Base-by-base conservation (phyloP, 2,113 vertebrate genomes). In the Camelus bactrianus region DNA sequence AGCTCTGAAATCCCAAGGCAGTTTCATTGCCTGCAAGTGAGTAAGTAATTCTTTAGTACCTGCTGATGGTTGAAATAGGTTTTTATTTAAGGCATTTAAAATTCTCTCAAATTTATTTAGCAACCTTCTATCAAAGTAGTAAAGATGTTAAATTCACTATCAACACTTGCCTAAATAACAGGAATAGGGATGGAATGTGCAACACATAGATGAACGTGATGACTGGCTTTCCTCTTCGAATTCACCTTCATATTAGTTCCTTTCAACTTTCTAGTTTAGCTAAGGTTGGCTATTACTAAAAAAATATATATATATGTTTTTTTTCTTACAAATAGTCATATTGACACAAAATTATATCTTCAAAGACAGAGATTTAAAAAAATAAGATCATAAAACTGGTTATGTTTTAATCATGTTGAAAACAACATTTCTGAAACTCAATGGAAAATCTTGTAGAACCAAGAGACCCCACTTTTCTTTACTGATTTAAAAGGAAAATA, bases 51-150 rank as follows among this genome's bases (percentile, higher is more conserved):
- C 30, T 75, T 54, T 20, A 87, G 13, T 79, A 92, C 75, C 12
- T 87, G 32, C 6, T 38, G 32, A 92, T 48, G 92, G 2, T 58
- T 91, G 13, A 83, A 86, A 82, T 15, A 48, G 13, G 5, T 12
- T 92, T 97, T 69, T 60, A 7, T 58, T 88, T 73, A 76, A 76
- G 24, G 30, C 77, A 69, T 65, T 64, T 96, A 86, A 83, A 94
- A 94, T 69, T 83, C 42, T 73, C 56, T 64, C 52, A 65, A 81
- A 86, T 70, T 56, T 81, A 77, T 83, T 69, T 73, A 89, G 38
- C 30, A 87, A 76, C 30, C 6, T 19, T 50, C 80, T 83, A 77
- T 65, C 50, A 87, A 94, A 91, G 15, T 11, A 96, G 32, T 10
- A 85, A 14, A 75, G 56, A 50, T 15, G 12, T 62, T 85, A 89